phyloP scores from a whole-genome alignment of 1,140 invertebrate species.

The Drosophila kikkawai region DNA sequence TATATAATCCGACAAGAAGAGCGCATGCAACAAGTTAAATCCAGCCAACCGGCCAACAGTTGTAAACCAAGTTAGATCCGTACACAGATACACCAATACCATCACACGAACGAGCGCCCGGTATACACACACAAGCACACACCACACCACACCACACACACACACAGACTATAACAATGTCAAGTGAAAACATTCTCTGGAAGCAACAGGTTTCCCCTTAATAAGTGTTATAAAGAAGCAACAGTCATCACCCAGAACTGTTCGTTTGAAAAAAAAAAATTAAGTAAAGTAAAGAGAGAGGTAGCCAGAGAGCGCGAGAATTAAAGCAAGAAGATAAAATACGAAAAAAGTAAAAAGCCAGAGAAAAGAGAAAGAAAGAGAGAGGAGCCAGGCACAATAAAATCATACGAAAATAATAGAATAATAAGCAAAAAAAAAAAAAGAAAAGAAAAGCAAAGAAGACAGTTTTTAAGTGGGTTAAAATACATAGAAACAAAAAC shows the following conservation, averaged over 20 bases:
- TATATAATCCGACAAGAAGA: conserved; percentile 48
- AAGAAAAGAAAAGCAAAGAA: conserved; percentile 16
- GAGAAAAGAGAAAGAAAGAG: conserved; percentile 10
- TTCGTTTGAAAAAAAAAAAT: conserved; percentile 39
- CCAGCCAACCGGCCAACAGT: conserved; percentile 67
- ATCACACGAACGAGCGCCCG: conserved; percentile 39
- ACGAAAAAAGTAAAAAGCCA: conserved; percentile 16
- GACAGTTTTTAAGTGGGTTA: conserved; percentile 57
- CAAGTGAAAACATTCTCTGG: conserved; percentile 83
- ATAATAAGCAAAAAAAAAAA: conserved; percentile 30
- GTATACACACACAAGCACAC: conserved; percentile 27
- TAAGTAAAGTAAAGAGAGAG: conserved; percentile 24
- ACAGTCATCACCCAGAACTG: conserved; percentile 68
- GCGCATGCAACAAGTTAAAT: conserved; percentile 79
- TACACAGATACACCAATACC: conserved; percentile 52
- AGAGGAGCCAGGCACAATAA: conserved; percentile 28
- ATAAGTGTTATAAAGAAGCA: conserved; percentile 72
- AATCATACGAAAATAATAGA: conserved; percentile 45
- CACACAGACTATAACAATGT: conserved; percentile 71
- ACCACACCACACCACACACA: conserved; percentile 27
- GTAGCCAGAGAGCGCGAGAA: conserved; percentile 33
- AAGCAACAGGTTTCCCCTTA: conserved; percentile 81
- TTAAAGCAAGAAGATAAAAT: conserved; percentile 39
- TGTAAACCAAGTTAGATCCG: conserved; percentile 76
- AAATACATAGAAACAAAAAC: conserved; percentile 42